Evolutionary conservation across 2,888 invertebrate species (phyloP), one percentile per base, ranked within the genome.

Genomic region (Luperina nickerlii): DNA sequence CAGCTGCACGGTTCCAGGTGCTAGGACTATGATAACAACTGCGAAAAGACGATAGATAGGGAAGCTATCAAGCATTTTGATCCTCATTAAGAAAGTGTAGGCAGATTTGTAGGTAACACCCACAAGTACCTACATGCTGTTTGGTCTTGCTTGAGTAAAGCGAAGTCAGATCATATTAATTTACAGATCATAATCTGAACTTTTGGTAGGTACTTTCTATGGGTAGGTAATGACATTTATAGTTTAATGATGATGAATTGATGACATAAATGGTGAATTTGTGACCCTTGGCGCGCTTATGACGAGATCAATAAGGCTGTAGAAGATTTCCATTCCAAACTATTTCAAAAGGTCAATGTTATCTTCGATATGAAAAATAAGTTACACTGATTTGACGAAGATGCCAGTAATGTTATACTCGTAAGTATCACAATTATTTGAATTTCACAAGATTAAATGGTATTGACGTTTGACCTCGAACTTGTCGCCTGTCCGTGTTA

Each of bases 381-480:
- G 38, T 76, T 60, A 32, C 60, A 75, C 60, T 85, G 42, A 54
- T 67, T 66, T 68, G 65, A 69, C 68, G 66, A 85, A 86, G 87
- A 80, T 82, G 85, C 76, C 51, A 73, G 76, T 83, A 84, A 79
- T 79, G 77, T 81, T 73, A 84, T 78, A n/a, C n/a, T n/a, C n/a
- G n/a, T n/a, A 27, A 27, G 60, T 60, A 86, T 82, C 86, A 79
- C 85, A 90, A 90, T 88, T 85, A 85, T 76, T 67, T 81, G 75
- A 76, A 88, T 90, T 90, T 88, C 88, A 85, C 87, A 91, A 90
- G 86, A 88, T 80, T 81, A 70, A 83, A 82, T 85, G 79, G 74
- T 89, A 91, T 90, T 92, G 92, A 93, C 91, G 85, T 90, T 83
- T 92, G 91, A 90, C 94, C 94, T 92, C 93, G 94, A 94, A 94